Evolutionary conservation across 2,113 vertebrate genomes (phyloP), one percentile per base, ranked within the genome.

Genomic region (Xerus inauris): DNA sequence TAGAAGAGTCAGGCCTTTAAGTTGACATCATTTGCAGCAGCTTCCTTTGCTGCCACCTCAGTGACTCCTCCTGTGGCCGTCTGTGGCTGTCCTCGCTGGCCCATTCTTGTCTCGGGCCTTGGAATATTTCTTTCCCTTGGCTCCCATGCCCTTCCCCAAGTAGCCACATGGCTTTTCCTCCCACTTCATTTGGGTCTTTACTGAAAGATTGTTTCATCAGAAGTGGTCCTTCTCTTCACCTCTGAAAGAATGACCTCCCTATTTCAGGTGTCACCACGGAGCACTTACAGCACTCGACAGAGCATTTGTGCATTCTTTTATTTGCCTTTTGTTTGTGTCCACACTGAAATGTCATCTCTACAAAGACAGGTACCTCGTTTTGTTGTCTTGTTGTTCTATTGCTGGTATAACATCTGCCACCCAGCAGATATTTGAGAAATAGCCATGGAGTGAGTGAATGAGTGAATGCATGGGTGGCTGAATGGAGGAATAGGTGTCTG

Each of bases 341-440:
- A 47, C 1, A 35, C 22, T 59, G 62, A 91, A 69, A 64, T 49
- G 40, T 77, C 17, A 62, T 26, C 62, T 88, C 20, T 30, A 11
- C 28, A 73, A 95, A 94, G 65, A 71, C 35, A 64, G 72, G 65
- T 35, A 2, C 51, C 73, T 87, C 51, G 30, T 59, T 83, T 84
- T 64, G 54, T 38, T 81, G 13, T 11, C 77, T 24, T n/a, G 14
- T 83, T 47, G 47, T 64, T 88, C 38, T 51, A 38, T 14, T 76
- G 10, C 14, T 4, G 19, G 5, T 22, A 51, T 32, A 40, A 11
- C 57, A 51, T 73, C 59, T 82, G 5, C 81, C 32, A 28, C 65
- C 14, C 35, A 79, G 24, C 35, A 89, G n/a, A 35, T 51, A 32
- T 32, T 85, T 83, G 47, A 72, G 51, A 86, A 83, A 69, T 47